phyloP scores from a whole-genome alignment of 2,113 vertebrate genomes.

The Carassius carassius region DNA sequence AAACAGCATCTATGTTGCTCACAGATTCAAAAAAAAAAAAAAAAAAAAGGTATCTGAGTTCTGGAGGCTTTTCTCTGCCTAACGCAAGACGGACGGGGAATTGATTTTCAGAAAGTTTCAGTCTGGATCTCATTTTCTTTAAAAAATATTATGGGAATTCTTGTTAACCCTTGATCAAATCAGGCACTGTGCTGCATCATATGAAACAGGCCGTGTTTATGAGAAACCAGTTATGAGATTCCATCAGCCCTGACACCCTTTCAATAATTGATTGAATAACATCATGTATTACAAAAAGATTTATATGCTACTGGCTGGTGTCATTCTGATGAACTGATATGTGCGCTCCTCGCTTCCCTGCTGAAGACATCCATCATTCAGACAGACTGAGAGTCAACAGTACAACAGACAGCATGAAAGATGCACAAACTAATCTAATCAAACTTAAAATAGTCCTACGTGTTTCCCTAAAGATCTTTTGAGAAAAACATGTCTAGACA shows the following conservation, averaged over 20 bases:
- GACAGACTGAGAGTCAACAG: neutral
- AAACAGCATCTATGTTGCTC: neutral
- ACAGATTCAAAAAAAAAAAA: neutral
- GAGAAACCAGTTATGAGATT: conserved; percentile 13
- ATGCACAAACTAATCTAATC: neutral
- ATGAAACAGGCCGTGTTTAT: conserved; percentile 3
- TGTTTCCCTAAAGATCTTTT: neutral
- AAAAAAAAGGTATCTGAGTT: neutral
- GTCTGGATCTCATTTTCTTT: neutral
- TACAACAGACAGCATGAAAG: neutral
- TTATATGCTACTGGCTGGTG: neutral
- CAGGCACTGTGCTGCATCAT: neutral
- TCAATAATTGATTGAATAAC: neutral
- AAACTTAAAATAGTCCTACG: neutral
- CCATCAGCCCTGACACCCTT: conserved; percentile 2
- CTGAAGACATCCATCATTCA: neutral
- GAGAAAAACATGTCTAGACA: neutral
- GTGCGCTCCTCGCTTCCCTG: neutral
- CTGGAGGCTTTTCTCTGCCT: neutral
- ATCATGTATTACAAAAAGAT: conserved; percentile 2
- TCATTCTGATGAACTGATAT: neutral
- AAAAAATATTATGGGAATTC: conserved; percentile 7
- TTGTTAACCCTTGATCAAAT: neutral
- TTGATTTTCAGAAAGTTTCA: neutral
- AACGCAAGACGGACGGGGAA: neutral